A percentile compares a stretch with the other conserved stretches of the same genome.
Conservation (phyloP, 2,113 vertebrate genomes). For the Microcebus lehilahytsara region DNA sequence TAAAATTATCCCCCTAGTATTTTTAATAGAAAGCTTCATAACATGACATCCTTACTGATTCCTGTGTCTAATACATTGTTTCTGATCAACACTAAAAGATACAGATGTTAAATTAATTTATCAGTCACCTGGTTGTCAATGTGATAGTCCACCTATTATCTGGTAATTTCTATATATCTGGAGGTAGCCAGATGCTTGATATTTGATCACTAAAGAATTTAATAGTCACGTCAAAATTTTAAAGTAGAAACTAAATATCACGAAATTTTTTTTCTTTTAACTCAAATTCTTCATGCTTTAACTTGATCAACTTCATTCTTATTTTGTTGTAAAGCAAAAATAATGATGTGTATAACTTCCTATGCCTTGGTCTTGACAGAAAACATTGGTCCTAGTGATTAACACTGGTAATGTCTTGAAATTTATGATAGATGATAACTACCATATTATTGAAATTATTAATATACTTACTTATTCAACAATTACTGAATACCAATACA, state of each 20-base stretch:
- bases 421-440: neutral
- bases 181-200: neutral
- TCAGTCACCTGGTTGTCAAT: neutral
- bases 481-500: neutral
- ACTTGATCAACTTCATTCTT: neutral
- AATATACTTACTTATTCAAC: neutral
- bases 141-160: neutral
- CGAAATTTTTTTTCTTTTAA: neutral
- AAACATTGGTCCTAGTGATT: neutral
- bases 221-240: neutral
- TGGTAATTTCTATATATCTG: neutral
- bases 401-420: neutral
- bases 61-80: neutral
- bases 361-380: neutral
- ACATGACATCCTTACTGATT: neutral
- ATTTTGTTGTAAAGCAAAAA: neutral
- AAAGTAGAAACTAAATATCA: constrained; percentile 19
- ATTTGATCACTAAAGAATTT: neutral
- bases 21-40: neutral
- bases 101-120: neutral
- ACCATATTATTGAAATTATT: neutral
- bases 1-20: neutral
- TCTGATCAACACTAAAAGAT: neutral
- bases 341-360: neutral
- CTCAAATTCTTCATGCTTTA: neutral